Evolutionary conservation across 2,888 invertebrate genomes (phyloP).

Genomic region (Nemotelus nigrinus): DNA sequence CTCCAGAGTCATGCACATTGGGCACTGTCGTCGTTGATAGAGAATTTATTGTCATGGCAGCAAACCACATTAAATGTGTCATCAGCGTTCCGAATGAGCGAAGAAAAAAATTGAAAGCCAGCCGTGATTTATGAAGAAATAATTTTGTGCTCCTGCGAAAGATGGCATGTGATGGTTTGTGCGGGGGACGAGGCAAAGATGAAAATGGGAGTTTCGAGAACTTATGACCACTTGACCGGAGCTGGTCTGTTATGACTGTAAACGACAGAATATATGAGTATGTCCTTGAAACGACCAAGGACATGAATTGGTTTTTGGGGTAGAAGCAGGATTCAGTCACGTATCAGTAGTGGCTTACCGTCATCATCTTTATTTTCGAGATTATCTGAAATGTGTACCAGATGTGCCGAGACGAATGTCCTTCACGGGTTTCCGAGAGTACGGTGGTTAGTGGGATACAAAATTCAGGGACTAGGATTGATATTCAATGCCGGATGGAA

Average conservation of each 20-base stretch:
- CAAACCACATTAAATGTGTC: too few species aligned
- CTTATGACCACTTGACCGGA: slow-evolving; percentile 14
- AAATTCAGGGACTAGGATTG: not conserved
- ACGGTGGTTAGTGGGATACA: not conserved
- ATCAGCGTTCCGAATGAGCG: too few species aligned
- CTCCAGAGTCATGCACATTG: too few species aligned
- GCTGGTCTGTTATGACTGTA: too few species aligned
- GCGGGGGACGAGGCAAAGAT: not conserved
- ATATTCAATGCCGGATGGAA: too few species aligned
- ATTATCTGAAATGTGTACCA: not conserved
- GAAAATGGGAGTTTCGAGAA: not conserved
- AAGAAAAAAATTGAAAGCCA: slow-evolving; percentile 10
- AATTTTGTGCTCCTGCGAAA: not conserved
- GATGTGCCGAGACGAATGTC: not conserved
- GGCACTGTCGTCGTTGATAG: too few species aligned
- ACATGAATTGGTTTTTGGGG: not conserved
- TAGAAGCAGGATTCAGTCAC: not conserved
- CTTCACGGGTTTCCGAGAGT: not conserved
- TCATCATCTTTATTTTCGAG: slow-evolving; percentile 4
- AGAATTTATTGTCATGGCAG: too few species aligned
- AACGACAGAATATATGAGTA: not conserved
- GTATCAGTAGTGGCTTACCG: slow-evolving; percentile 6
- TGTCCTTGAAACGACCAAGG: not conserved
- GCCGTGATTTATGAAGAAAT: slow-evolving; percentile 15
- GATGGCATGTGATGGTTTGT: not conserved